Evolutionary conservation across 2,113 vertebrate species (phyloP).

Genomic region (Zosterops japonicus): DNA sequence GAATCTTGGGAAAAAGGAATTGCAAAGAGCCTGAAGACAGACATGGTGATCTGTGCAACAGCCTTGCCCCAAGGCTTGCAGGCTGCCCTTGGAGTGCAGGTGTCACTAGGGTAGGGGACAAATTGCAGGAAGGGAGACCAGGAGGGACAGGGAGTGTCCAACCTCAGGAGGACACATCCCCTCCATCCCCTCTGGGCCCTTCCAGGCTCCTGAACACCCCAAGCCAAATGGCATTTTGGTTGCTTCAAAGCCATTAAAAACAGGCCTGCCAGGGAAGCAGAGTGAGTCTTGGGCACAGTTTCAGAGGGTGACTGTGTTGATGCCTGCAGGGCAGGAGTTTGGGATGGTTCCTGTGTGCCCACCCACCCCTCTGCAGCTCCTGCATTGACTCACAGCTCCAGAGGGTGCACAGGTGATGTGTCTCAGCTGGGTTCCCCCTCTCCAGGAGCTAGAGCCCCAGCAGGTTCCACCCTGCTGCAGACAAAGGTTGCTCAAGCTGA

Average conservation of each 20-base stretch:
- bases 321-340: neutral
- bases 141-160: neutral
- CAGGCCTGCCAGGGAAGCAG: neutral
- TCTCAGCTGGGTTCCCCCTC: neutral
- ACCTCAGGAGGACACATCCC: neutral
- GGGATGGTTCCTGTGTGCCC: neutral
- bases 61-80: neutral
- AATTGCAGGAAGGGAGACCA: neutral
- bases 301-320: neutral
- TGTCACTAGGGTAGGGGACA: too few relatives aligned
- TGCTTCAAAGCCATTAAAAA: neutral
- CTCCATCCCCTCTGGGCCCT: neutral
- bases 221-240: neutral
- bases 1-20: fast-evolving
- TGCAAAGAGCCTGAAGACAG: neutral
- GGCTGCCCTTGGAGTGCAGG: neutral
- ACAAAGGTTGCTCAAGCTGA: neutral
- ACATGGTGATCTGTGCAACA: neutral
- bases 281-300: neutral
- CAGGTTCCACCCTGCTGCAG: neutral
- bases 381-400: neutral
- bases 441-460: neutral
- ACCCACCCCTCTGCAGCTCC: neutral
- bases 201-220: neutral
- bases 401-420: neutral